These are phyloP conservation scores for Ganaspis sp. DNA, from an alignment of 1,140 invertebrate species.

Conservation along the genomic window DNA sequence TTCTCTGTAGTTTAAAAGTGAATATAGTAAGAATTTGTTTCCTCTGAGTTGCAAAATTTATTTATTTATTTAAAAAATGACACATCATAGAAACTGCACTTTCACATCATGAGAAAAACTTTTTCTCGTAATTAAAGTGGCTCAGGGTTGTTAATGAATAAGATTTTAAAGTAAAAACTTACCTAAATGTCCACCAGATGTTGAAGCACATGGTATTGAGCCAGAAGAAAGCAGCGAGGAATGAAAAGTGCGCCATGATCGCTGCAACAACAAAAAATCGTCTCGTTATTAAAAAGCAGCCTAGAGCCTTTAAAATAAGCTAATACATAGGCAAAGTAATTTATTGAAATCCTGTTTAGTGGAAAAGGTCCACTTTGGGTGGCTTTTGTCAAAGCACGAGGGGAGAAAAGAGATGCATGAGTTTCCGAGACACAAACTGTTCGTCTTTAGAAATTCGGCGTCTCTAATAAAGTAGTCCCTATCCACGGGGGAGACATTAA, in stretches of 20 bases:
- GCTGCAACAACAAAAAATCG: slow-evolving; percentile 80
- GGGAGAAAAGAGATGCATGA: slow-evolving; percentile 58
- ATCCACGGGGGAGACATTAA: slow-evolving; percentile 62
- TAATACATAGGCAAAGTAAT: slow-evolving; percentile 39
- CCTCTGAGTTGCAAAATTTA: too few species aligned
- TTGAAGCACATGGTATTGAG: slow-evolving; percentile 97
- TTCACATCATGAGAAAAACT: too few species aligned
- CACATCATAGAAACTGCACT: too few species aligned
- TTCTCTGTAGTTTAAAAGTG: too few species aligned
- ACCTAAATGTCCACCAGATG: slow-evolving; percentile 94
- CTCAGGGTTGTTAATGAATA: not conserved
- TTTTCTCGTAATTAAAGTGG: not conserved
- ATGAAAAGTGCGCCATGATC: slow-evolving; percentile 93
- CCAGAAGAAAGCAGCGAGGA: slow-evolving; percentile 96
- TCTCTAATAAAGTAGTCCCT: slow-evolving; percentile 58
- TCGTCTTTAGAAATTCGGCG: slow-evolving; percentile 62
- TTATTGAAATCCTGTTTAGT: slow-evolving; percentile 44
- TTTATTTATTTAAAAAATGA: too few species aligned
- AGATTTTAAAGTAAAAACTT: slow-evolving; percentile 70
- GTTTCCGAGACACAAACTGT: slow-evolving; percentile 68
- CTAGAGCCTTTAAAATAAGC: not conserved
- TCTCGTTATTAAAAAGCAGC: slow-evolving; percentile 46
- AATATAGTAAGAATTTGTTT: too few species aligned
- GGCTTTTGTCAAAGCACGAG: slow-evolving; percentile 24
- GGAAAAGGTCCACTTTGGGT: slow-evolving; percentile 53